These are phyloP conservation scores for Sus scrofa DNA, from an alignment of 2,113 vertebrate genomes.

Conservation along the genomic window DNA sequence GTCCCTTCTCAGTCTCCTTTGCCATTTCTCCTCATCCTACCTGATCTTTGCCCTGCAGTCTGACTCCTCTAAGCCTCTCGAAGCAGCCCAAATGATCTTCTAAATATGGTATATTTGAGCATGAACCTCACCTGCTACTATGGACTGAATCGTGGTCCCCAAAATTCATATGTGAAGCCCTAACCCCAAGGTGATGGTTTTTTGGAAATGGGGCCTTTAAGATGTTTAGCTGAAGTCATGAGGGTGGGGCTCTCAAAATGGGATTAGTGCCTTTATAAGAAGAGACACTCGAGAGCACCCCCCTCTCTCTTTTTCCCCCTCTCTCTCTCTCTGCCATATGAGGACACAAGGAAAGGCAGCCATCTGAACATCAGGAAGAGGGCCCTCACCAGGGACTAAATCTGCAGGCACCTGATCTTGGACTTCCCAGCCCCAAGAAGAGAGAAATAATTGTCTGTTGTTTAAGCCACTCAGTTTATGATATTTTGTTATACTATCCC, in stretches of 20 bases:
- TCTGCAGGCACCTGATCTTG: neutral
- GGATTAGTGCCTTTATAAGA: neutral
- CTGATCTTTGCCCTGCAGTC: neutral
- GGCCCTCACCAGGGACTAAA: neutral
- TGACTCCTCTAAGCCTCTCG: neutral
- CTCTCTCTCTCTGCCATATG: neutral
- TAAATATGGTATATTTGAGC: neutral
- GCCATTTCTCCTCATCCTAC: neutral
- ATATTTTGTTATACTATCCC: neutral
- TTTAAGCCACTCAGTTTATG: neutral
- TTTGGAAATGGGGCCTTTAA: neutral
- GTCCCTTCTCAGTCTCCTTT: neutral
- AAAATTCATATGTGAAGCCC: neutral
- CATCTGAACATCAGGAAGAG: neutral
- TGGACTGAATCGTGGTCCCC: neutral
- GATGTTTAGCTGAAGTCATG: neutral
- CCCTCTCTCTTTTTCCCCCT: neutral
- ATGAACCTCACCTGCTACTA: neutral
- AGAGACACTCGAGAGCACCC: neutral
- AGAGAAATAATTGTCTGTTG: neutral
- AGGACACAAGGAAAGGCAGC: neutral
- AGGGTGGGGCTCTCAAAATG: neutral
- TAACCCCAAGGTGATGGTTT: no score
- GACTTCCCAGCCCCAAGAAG: neutral
- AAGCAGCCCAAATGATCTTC: neutral